A percentile compares a stretch with the other conserved stretches of the same genome.
Evolutionary conservation across 2,797 vertebrate genomes (phyloP).

Genomic region (Gymnoscopelus microlampas): DNA sequence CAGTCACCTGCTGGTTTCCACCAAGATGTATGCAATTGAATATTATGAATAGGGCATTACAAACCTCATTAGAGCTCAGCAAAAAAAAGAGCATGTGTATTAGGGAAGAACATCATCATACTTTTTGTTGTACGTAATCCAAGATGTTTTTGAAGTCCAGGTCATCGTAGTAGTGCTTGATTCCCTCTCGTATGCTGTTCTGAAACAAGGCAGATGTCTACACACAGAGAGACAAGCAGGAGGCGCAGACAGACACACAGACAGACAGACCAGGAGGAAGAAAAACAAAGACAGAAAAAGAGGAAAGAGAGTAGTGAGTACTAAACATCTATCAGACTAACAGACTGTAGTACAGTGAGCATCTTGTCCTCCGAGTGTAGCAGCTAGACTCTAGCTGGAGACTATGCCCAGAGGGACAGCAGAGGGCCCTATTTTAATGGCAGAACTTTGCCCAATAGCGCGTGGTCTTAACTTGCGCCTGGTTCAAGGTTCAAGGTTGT

Average conservation of each 20-base stretch:
- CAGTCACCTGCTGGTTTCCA: too few species aligned
- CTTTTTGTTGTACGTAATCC: slow-evolving; percentile 92
- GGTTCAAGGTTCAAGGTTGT: too few species aligned
- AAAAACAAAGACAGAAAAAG: neutral
- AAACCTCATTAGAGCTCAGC: too few species aligned
- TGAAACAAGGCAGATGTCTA: slow-evolving; percentile 88
- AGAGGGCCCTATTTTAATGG: too few species aligned
- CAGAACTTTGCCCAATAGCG: too few species aligned
- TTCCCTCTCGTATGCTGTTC: slow-evolving; percentile 88
- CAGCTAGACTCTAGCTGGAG: neutral
- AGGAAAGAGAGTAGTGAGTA: neutral
- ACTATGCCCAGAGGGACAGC: too few species aligned
- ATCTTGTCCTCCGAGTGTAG: neutral
- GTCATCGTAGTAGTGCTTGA: slow-evolving; percentile 93
- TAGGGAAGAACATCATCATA: slow-evolving; percentile 43
- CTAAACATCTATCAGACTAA: slow-evolving; percentile 10
- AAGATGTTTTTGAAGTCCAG: slow-evolving; percentile 95
- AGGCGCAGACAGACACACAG: slow-evolving; percentile 10
- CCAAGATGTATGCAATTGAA: too few species aligned
- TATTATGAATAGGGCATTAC: too few species aligned
- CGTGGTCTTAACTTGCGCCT: too few species aligned
- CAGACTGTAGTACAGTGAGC: neutral
- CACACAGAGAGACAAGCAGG: neutral
- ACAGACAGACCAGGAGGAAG: neutral
- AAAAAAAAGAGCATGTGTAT: neutral